Evolutionary conservation across 2,113 vertebrate genomes (phyloP).

Genomic region (Egretta garzetta): DNA sequence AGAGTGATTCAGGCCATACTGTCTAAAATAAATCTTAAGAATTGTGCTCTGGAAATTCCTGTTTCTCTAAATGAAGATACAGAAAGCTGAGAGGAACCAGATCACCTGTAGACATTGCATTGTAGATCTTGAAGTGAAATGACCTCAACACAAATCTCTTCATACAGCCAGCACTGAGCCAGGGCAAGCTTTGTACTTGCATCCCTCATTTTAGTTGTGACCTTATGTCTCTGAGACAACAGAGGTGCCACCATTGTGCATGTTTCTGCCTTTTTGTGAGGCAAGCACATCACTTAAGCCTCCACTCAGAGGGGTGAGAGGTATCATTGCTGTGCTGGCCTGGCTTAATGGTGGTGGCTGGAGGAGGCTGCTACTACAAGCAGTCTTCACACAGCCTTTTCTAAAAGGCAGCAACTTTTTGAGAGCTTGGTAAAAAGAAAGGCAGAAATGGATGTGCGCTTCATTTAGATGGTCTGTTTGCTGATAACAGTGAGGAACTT

Average conservation of each 20-base stretch:
- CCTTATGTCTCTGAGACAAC: neutral
- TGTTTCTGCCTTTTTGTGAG: rapidly evolving
- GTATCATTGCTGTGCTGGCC: neutral
- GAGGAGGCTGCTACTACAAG: neutral
- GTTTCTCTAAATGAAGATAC: neutral
- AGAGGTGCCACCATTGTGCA: rapidly evolving
- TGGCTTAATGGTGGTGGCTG: neutral
- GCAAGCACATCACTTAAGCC: neutral
- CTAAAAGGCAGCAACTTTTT: neutral
- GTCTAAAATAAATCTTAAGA: neutral
- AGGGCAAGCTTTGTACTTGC: neutral
- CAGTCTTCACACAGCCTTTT: rapidly evolving
- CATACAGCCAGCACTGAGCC: neutral
- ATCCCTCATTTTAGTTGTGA: neutral
- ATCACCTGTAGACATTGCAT: neutral
- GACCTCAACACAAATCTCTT: neutral
- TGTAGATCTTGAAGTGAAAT: neutral
- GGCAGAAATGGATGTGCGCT: neutral
- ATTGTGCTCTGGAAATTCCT: neutral
- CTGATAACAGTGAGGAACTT: neutral
- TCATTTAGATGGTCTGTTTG: neutral
- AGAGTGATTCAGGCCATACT: neutral
- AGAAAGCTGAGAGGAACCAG: neutral
- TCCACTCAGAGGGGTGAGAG: neutral
- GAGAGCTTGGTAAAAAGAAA: neutral